Conservation (phyloP, 2,888 invertebrate species). For the Sinotaia quadrata region DNA sequence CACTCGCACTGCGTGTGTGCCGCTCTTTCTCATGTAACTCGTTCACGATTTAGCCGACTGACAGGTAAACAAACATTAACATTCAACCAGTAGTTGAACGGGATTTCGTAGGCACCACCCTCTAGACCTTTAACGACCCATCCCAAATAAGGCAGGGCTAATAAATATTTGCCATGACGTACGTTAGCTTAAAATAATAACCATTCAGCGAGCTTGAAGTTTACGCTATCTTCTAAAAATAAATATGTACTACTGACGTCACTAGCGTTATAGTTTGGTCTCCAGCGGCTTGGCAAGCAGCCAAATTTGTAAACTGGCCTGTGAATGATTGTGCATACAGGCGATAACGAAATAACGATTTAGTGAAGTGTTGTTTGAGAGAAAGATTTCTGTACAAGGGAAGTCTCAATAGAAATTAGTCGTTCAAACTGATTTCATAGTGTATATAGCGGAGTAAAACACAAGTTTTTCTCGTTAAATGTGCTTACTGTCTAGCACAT, state of each 20-base stretch:
- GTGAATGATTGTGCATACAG: conserved; percentile 23
- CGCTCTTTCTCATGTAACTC: background rate
- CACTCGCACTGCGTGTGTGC: background rate
- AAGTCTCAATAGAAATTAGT: too few species aligned
- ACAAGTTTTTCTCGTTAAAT: too few species aligned
- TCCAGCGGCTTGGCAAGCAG: conserved; percentile 11
- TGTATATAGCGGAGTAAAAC: too few species aligned
- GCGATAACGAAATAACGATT: background rate
- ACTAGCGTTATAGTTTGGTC: conserved; percentile 15
- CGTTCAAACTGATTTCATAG: too few species aligned
- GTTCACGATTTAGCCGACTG: too few species aligned
- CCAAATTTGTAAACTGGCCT: background rate
- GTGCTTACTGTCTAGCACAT: too few species aligned
- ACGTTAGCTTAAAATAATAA: conserved; percentile 26
- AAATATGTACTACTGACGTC: conserved; percentile 22
- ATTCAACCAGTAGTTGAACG: conserved; percentile 35
- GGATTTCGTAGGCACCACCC: conserved; percentile 37
- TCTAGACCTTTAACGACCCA: background rate
- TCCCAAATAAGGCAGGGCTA: conserved; percentile 18
- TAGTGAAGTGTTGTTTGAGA: background rate
- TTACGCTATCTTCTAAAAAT: conserved; percentile 40
- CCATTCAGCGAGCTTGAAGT: conserved; percentile 28
- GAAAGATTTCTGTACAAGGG: too few species aligned
- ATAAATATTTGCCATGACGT: conserved; percentile 30
- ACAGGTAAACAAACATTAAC: conserved; percentile 50